Base-by-base conservation (phyloP, 2,888 invertebrate genomes). In the Zhuqinia jingwanae region DNA sequence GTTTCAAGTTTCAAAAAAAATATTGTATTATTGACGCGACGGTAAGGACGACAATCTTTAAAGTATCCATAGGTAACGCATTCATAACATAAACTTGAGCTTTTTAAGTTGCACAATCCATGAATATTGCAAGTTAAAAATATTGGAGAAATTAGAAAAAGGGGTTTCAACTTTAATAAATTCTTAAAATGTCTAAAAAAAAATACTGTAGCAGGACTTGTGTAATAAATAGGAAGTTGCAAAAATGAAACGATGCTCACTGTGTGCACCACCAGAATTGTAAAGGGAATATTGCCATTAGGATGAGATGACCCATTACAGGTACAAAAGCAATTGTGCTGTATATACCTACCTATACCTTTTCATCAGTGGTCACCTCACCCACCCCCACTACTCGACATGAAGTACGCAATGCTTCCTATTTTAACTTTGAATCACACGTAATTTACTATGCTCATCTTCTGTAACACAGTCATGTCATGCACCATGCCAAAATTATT, bases 401-500 rank as follows among this genome's bases (percentile, higher is more conserved):
- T n/a, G n/a, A 73, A 50, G 27, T 73, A 53, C 50, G 53, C 53
- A 50, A 53, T 73, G 53, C 50, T 13, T 20, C 50, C 2, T 5
- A 70, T 25, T 53, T 50, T 47, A n/a, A 70, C 25, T 65, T 63
- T 70, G 25, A 68, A 68, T 45, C 30, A 30, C 42, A 68, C 22
- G 45, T n/a, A 36, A 50, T 50, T 50, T 50, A 70, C 47, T 17
- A 50, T 53, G n/a, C 50, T 30, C 15, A 47, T 36, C 15, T 50
- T 50, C 50, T 50, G 47, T 76, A 75, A 65, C 42, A 27, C 36
- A 60, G 68, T 10, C 53, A 50, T 70, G 80, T 68, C 53, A 58
- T 76, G 76, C 36, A 50, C 30, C 76, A 36, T 77, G 47, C 60
- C 50, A 75, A 82, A 47, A 76, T 63, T 78, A 84, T 68, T 78